phyloP scores from a whole-genome alignment of 2,113 vertebrate species.

The Cacatua alba region DNA sequence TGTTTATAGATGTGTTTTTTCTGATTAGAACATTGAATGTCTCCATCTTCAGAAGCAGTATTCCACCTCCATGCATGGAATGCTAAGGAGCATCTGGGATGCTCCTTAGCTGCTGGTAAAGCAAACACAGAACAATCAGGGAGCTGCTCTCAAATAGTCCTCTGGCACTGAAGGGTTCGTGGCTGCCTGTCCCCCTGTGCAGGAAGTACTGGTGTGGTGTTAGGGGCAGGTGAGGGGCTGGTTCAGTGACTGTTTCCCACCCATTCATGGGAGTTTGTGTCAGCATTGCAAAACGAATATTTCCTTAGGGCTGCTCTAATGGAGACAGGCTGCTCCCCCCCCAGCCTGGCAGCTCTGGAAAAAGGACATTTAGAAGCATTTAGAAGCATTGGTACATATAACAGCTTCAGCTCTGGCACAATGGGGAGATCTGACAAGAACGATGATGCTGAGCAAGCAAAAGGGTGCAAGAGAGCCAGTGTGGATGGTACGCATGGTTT shows the following conservation, averaged over 20 bases:
- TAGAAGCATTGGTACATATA: rapidly evolving
- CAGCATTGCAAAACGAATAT: rapidly evolving
- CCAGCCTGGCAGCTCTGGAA: not conserved
- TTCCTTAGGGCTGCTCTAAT: not conserved
- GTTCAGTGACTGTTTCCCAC: not conserved
- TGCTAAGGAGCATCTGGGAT: not conserved
- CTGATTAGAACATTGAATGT: not conserved
- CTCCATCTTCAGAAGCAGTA: not conserved
- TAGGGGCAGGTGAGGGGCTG: not conserved
- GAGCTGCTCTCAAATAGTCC: not conserved
- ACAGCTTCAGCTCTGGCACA: not conserved
- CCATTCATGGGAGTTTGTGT: not conserved
- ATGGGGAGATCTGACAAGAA: not conserved
- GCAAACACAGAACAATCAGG: not conserved
- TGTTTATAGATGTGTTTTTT: not conserved
- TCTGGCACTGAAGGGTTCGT: rapidly evolving
- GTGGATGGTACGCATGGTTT: not conserved
- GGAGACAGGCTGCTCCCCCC: not conserved
- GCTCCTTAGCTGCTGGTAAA: not conserved
- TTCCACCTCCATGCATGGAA: not conserved
- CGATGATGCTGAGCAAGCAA: not conserved
- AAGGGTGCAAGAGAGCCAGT: not conserved
- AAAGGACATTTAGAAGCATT: not conserved
- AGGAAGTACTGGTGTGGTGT: not conserved
- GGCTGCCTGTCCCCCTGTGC: not conserved